Evolutionary conservation across 1,140 invertebrate species (phyloP), one percentile per base, ranked within the genome.

Genomic region (Neodiprion fabricii): DNA sequence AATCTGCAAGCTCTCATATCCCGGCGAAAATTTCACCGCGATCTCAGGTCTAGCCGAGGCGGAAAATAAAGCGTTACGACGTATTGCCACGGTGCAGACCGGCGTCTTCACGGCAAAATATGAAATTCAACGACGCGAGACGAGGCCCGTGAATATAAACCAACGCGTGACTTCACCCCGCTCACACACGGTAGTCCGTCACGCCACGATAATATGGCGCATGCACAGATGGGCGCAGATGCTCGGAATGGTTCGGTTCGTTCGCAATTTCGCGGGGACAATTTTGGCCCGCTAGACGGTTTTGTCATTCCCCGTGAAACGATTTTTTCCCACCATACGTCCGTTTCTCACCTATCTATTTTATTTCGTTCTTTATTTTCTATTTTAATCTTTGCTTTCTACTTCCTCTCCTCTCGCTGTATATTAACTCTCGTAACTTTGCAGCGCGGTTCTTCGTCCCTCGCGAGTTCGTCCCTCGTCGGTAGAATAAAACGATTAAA

Each of bases 171-270:
- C 28, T 40, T 40, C 28, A 40, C 28, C 28, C 28, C 5, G 28
- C 5, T 67, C 81, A 69, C 81, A 79, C 81, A 78, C 74, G 71
- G 77, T 48, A 74, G 76, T 80, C 80, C 78, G 79, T 84, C 82
- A 83, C 78, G 69, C 70, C 74, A 76, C 72, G 83, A 84, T 84
- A 84, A 85, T 79, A 82, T 72, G 77, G 72, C 68, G 70, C 74
- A 61, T 67, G 72, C 72, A 74, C 68, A 17, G 77, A 40, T 1
- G 53, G 53, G n/a, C 53, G 53, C 53, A 61, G 53, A 61, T 61
- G 53, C 53, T 12, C 11, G 53, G 53, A 61, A 61, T 61, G 3
- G 28, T 40, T 40, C 11, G 11, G 53, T 12, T 61, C 53, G 53
- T 61, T 61, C n/a, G 53, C 28, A 40, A 40, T 40, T 40, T 40